Percentiles rank a stretch among this genome's conserved stretches.
Evolutionary conservation across 1,140 invertebrate species (phyloP).

Genomic region (Oppia nitens): DNA sequence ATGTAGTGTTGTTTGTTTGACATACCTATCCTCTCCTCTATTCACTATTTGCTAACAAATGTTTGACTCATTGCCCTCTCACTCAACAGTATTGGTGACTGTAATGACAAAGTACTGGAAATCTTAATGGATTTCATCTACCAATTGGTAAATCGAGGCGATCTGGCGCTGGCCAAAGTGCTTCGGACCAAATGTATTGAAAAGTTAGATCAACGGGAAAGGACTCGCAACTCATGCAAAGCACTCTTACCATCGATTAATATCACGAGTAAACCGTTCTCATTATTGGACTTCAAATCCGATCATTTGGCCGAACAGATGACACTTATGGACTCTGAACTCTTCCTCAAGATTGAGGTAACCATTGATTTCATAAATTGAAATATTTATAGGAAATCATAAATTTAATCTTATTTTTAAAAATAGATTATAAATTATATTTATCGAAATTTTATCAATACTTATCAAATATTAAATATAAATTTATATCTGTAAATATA

Average conservation of each 20-base stretch:
- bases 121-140: slow-evolving; percentile 69
- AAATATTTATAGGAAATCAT: no score
- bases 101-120: slow-evolving; percentile 32
- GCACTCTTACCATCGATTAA: slow-evolving; percentile 25
- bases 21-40: no score
- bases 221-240: slow-evolving; percentile 31
- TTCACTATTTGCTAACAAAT: neutral
- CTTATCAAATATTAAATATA: no score
- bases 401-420: no score
- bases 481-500: no score
- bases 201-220: slow-evolving; percentile 49
- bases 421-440: no score
- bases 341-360: slow-evolving; percentile 92
- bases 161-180: slow-evolving; percentile 71
- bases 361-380: no score
- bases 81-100: slow-evolving; percentile 52
- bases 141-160: slow-evolving; percentile 60
- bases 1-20: no score
- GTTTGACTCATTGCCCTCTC: slow-evolving; percentile 7
- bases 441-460: no score
- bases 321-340: slow-evolving; percentile 84
- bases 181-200: slow-evolving; percentile 75
- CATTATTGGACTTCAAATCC: slow-evolving; percentile 79
- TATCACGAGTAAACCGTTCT: slow-evolving; percentile 25
- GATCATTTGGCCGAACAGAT: slow-evolving; percentile 89